These are phyloP conservation scores for Balanococcus diminutus DNA, from an alignment of 2,888 invertebrate genomes.

Conservation along the genomic window DNA sequence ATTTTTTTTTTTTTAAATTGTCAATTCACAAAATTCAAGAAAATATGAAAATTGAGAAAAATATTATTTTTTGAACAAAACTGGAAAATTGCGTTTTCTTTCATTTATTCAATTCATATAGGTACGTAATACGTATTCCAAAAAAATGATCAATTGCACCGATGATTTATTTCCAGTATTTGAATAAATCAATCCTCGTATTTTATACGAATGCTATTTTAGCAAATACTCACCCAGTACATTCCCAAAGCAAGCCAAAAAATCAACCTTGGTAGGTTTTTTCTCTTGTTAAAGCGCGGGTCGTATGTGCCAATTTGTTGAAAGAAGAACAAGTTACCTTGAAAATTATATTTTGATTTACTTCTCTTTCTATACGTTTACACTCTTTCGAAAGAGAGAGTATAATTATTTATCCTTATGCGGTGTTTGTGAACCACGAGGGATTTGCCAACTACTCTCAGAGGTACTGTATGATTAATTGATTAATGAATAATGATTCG, in stretches of 20 bases:
- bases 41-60: no score
- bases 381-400: not conserved
- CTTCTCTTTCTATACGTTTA: not conserved
- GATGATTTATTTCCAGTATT: no score
- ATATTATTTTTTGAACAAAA: no score
- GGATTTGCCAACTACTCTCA: not conserved
- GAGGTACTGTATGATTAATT: not conserved
- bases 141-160: no score
- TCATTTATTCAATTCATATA: no score
- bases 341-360: conserved; percentile 3
- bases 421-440: not conserved
- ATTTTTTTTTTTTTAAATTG: no score
- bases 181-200: no score
- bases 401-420: not conserved
- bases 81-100: no score
- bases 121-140: no score
- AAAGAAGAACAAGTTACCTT: conserved; percentile 9
- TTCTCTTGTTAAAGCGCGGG: not conserved
- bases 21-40: no score
- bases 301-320: conserved; percentile 23
- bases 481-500: no score
- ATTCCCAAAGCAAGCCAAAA: not conserved
- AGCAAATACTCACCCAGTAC: not conserved
- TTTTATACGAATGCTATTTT: no score
- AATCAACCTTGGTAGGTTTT: conserved; percentile 1